Conservation (phyloP, 2,888 invertebrate species). For the Clostera curtula region DNA sequence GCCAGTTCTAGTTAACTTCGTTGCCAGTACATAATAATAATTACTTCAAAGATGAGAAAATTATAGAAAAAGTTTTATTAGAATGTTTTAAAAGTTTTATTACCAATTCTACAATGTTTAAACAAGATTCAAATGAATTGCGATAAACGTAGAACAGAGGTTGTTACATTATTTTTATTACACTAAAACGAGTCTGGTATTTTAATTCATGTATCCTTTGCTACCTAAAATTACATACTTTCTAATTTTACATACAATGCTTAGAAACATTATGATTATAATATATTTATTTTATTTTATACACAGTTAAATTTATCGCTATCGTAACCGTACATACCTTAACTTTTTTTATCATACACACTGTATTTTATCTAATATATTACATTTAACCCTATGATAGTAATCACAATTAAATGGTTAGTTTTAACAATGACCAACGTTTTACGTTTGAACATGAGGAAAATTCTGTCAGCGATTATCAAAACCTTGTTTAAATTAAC, state of each 20-base stretch:
- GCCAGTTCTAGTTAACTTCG: too few species aligned
- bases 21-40: too few species aligned
- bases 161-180: constrained; percentile 40
- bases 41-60: constrained; percentile 4
- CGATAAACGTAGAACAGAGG: constrained; percentile 41
- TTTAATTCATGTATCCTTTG: constrained; percentile 23
- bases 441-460: constrained; percentile 27
- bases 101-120: constrained; percentile 63
- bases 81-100: constrained; percentile 52
- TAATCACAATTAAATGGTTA: constrained; percentile 44
- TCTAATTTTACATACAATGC: constrained; percentile 21
- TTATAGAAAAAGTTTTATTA: constrained; percentile 14
- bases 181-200: constrained; percentile 38
- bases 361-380: constrained; percentile 28
- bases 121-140: constrained; percentile 46
- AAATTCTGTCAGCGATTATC: not conserved
- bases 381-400: constrained; percentile 35
- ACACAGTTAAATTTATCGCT: constrained; percentile 18
- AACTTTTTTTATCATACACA: constrained; percentile 35
- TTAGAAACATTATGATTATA: constrained; percentile 27
- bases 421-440: constrained; percentile 32
- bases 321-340: constrained; percentile 18
- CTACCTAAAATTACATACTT: constrained; percentile 27
- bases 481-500: constrained; percentile 4
- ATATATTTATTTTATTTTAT: constrained; percentile 39